These are phyloP conservation scores for Echinops telfairi DNA, from an alignment of 2,113 vertebrate species.

Conservation along the genomic window DNA sequence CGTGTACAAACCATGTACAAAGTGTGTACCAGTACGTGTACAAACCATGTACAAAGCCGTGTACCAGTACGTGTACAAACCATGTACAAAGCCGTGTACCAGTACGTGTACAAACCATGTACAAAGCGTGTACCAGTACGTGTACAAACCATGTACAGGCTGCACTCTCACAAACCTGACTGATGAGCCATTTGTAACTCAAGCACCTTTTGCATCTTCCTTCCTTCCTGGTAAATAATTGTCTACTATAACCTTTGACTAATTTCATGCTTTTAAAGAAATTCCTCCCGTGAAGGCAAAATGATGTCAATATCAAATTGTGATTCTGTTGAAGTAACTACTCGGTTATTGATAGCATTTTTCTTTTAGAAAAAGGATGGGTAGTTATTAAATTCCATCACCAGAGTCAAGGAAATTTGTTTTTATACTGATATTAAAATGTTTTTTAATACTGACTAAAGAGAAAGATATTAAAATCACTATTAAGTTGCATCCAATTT, in stretches of 20 bases:
- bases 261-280: neutral
- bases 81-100: too few species aligned
- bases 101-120: too few species aligned
- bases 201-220: too few species aligned
- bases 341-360: neutral
- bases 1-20: too few species aligned
- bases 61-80: too few species aligned
- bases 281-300: slow-evolving; percentile 28
- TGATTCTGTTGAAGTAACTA: neutral
- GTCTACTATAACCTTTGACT: neutral
- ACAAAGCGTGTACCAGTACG: neutral
- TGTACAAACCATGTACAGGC: too few species aligned
- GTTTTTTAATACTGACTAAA: slow-evolving; percentile 66
- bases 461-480: slow-evolving; percentile 38
- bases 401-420: slow-evolving; percentile 39
- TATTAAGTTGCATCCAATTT: slow-evolving; percentile 35
- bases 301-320: slow-evolving; percentile 30
- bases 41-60: too few species aligned
- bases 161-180: neutral
- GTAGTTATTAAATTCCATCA: slow-evolving; percentile 55
- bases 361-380: neutral
- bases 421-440: slow-evolving; percentile 61
- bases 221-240: slow-evolving; percentile 3
- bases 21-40: too few species aligned
- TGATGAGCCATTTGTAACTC: neutral